These are phyloP conservation scores for Lithophane semibrunnea DNA, from an alignment of 2,888 invertebrate species.

Conservation along the genomic window DNA sequence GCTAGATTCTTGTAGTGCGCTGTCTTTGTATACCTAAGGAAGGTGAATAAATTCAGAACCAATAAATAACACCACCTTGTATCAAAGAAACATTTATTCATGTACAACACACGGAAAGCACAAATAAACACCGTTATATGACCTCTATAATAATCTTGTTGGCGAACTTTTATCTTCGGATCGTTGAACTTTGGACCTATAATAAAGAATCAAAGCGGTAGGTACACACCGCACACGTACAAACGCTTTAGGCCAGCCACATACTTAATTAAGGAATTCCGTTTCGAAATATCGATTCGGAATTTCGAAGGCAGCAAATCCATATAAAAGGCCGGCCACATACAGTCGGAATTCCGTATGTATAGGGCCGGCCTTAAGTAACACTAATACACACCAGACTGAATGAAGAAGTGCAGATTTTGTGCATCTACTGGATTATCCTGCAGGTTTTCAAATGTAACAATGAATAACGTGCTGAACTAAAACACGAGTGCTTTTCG, in stretches of 20 bases:
- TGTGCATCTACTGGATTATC: neutral
- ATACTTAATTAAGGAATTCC: no score
- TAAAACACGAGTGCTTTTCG: conserved; percentile 9
- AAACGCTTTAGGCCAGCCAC: conserved; percentile 1
- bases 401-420: neutral
- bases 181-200: conserved; percentile 47
- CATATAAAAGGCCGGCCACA: no score
- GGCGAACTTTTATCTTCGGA: conserved; percentile 45
- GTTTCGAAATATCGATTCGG: no score
- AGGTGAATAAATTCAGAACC: conserved; percentile 7
- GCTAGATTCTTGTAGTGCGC: conserved; percentile 3
- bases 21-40: neutral
- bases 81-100: conserved; percentile 47
- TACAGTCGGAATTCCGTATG: no score
- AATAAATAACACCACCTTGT: conserved; percentile 32
- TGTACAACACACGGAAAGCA: conserved; percentile 35
- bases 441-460: neutral
- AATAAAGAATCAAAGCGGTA: conserved; percentile 43
- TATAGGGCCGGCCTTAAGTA: conserved; percentile 12
- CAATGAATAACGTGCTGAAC: conserved; percentile 4
- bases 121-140: conserved; percentile 31
- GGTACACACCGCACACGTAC: conserved; percentile 20
- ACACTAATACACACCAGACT: conserved; percentile 22
- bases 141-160: conserved; percentile 29
- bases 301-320: no score